A percentile compares a stretch with the other conserved stretches of the same genome.
Conservation (phyloP, 2,797 vertebrate species). For the Coregonus suidteri region DNA sequence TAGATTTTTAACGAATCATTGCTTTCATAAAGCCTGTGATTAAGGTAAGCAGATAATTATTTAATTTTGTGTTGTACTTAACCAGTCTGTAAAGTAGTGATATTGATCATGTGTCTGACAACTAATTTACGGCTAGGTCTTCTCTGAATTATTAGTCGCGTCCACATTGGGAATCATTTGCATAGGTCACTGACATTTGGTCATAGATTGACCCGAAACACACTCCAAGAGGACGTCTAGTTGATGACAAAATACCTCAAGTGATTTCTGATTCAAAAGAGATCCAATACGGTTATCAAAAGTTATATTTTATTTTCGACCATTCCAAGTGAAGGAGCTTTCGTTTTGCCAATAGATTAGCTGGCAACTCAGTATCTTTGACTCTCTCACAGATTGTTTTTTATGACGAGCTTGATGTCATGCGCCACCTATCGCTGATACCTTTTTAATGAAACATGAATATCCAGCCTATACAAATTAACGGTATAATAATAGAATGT, state of each 20-base stretch:
- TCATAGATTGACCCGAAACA: conserved; percentile 43
- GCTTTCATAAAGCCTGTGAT: too few species aligned
- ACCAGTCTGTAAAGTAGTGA: neutral
- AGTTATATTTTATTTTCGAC: neutral
- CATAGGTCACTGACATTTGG: conserved; percentile 35
- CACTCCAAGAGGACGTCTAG: conserved; percentile 14
- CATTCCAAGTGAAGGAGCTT: neutral
- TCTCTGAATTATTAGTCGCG: neutral
- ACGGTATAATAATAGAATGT: too few species aligned
- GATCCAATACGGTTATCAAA: neutral
- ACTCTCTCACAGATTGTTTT: too few species aligned
- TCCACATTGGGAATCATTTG: neutral
- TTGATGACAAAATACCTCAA: neutral
- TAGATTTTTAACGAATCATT: too few species aligned
- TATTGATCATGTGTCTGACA: neutral
- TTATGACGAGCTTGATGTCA: too few species aligned
- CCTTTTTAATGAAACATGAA: too few species aligned
- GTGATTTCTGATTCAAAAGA: neutral
- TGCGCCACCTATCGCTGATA: too few species aligned
- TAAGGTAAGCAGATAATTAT: neutral
- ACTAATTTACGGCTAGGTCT: neutral
- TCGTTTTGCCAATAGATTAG: neutral
- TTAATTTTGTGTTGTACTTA: neutral
- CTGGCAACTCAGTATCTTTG: too few species aligned
- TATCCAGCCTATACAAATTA: too few species aligned